Conservation (phyloP, 2,113 vertebrate genomes). For the Heterotilapia buettikoferi region DNA sequence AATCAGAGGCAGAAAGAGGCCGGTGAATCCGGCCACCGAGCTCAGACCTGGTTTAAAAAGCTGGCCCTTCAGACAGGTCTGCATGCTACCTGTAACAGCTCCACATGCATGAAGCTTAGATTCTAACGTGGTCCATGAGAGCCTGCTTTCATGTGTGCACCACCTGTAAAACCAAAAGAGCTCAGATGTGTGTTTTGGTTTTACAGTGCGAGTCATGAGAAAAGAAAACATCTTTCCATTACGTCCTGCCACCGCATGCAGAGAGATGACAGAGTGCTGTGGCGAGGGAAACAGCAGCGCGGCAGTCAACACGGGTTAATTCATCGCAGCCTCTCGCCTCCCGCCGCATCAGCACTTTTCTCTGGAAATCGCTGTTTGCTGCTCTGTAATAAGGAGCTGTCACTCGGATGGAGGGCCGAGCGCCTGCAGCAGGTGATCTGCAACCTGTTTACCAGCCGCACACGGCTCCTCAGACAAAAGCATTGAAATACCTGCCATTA, state of each 20-base stretch:
- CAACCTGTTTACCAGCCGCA: neutral
- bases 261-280: neutral
- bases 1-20: neutral
- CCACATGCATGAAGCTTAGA: neutral
- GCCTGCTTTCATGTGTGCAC: neutral
- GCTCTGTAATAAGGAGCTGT: constrained; percentile 61
- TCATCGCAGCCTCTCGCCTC: constrained; percentile 38
- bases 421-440: neutral
- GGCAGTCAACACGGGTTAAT: constrained; percentile 54
- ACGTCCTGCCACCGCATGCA: neutral
- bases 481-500: neutral
- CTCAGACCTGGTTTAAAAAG: neutral
- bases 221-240: neutral
- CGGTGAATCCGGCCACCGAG: neutral
- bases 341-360: constrained; percentile 73
- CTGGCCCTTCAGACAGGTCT: neutral
- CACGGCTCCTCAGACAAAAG: neutral
- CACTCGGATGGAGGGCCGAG: neutral
- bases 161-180: neutral
- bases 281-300: neutral
- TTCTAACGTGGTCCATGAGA: neutral
- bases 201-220: neutral
- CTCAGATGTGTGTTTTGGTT: neutral
- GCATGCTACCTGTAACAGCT: neutral
- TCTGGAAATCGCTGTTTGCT: constrained; percentile 66